Evolutionary conservation across 2,113 vertebrate genomes (phyloP).

Genomic region (Ptilorrhoa leucosticta): DNA sequence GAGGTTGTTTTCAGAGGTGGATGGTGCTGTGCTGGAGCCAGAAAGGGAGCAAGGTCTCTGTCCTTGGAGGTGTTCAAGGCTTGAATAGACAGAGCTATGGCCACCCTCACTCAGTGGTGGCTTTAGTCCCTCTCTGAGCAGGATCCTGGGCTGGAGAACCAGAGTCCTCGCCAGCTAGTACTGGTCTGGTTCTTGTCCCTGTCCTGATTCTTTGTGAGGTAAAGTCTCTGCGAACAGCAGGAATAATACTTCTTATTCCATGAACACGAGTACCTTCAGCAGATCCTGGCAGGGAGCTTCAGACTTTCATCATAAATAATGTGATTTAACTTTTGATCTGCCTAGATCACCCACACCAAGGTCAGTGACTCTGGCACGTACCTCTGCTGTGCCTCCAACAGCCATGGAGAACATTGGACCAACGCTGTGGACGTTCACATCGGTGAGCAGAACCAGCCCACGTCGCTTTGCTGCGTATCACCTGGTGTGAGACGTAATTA

Average conservation of each 20-base stretch:
- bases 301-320: background rate
- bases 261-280: fast-evolving
- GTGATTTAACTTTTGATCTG: background rate
- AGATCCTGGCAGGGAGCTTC: background rate
- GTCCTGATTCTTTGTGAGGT: background rate
- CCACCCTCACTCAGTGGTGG: background rate
- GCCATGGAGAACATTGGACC: constrained; percentile 77
- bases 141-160: background rate
- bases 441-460: constrained; percentile 58
- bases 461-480: fast-evolving
- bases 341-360: constrained; percentile 25
- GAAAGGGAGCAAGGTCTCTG: background rate
- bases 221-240: background rate
- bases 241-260: background rate
- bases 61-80: background rate
- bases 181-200: background rate
- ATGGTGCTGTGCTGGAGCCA: background rate
- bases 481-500: background rate
- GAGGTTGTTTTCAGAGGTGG: background rate
- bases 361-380: constrained; percentile 67
- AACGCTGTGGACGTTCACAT: constrained; percentile 72
- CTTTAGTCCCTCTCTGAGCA: background rate
- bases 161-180: background rate
- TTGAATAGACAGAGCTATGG: background rate
- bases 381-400: constrained; percentile 81